These are phyloP conservation scores for Chlorops oryzae DNA, from an alignment of 1,140 invertebrate genomes.

Conservation along the genomic window DNA sequence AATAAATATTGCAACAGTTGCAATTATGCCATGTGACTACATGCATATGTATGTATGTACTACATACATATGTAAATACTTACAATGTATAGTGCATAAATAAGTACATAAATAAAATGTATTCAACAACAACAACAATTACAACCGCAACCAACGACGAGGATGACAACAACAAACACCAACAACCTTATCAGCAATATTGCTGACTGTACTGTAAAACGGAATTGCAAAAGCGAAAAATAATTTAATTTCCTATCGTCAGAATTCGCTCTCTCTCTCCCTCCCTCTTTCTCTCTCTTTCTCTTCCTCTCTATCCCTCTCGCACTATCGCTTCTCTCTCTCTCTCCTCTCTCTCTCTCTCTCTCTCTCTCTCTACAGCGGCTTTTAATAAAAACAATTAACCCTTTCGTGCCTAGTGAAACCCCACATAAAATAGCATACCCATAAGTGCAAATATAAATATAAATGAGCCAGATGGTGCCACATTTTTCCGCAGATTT, in stretches of 20 bases:
- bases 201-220: background rate
- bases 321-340: too few relatives aligned
- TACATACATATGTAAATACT: background rate
- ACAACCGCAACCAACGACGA: background rate
- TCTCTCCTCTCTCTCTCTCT: too few relatives aligned
- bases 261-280: background rate
- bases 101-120: background rate
- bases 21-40: constrained; percentile 1
- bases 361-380: too few relatives aligned
- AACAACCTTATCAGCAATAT: background rate
- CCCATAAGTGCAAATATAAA: too few relatives aligned
- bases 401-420: too few relatives aligned
- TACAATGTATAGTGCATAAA: background rate
- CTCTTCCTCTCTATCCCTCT: background rate
- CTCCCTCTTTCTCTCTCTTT: background rate
- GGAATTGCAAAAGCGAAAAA: background rate
- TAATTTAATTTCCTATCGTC: background rate
- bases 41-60: background rate
- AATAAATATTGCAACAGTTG: constrained; percentile 8
- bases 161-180: background rate
- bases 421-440: too few relatives aligned
- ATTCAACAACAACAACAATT: background rate
- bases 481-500: background rate
- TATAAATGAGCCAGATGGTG: background rate
- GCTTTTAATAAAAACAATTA: too few relatives aligned